Conservation (phyloP, 2,797 vertebrate species). For the Halcyon leucocephala region DNA sequence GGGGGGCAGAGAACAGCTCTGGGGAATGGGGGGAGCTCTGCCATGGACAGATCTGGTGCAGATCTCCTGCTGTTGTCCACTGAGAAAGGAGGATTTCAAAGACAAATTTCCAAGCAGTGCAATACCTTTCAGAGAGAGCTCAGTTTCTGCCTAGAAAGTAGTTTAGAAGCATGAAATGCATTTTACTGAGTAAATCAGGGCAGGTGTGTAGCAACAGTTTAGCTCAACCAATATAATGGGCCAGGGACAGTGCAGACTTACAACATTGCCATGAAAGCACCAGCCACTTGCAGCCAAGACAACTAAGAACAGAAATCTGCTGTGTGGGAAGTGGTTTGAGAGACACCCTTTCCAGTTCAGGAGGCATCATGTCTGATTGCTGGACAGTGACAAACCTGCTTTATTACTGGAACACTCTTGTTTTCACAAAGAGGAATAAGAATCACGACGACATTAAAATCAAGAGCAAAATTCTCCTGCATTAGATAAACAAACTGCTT, state of each 20-base stretch:
- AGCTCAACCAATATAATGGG: neutral
- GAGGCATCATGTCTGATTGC: neutral
- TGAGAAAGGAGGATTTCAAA: neutral
- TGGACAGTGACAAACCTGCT: neutral
- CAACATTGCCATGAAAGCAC: neutral
- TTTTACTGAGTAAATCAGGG: neutral
- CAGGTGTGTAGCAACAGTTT: neutral
- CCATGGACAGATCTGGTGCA: neutral
- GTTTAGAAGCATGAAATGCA: neutral
- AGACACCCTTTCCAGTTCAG: neutral
- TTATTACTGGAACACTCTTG: neutral
- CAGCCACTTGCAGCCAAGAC: neutral
- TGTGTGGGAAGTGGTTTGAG: neutral
- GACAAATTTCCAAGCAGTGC: neutral
- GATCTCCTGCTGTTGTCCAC: neutral
- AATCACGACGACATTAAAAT: neutral
- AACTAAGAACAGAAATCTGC: neutral
- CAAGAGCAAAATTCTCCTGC: neutral
- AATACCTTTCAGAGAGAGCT: neutral
- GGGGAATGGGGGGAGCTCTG: accelerated
- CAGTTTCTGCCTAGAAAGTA: neutral
- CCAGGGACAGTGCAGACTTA: neutral
- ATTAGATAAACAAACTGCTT: conserved; percentile 16
- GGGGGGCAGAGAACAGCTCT: accelerated
- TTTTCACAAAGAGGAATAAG: neutral